These are phyloP conservation scores for Speoplatyrhinus poulsoni DNA, from an alignment of 2,113 vertebrate genomes.

Conservation along the genomic window DNA sequence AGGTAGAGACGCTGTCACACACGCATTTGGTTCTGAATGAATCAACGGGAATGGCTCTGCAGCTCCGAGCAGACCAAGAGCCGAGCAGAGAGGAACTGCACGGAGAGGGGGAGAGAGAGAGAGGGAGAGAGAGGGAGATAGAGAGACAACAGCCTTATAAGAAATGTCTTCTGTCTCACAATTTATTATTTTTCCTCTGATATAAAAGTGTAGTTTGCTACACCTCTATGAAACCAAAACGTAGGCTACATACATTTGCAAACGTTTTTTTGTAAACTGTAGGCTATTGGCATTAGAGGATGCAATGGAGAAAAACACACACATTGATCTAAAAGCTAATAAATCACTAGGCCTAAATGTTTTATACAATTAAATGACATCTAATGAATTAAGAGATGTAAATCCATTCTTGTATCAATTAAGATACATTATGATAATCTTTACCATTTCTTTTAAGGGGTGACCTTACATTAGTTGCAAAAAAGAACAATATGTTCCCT, in stretches of 20 bases:
- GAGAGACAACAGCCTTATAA: slow-evolving; percentile 8
- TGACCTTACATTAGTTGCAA: slow-evolving; percentile 12
- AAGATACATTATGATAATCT: slow-evolving; percentile 38
- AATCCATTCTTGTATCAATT: slow-evolving; percentile 23
- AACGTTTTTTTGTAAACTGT: no score
- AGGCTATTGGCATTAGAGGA: no score
- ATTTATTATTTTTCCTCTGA: no score
- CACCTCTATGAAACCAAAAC: no score
- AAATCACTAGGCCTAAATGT: not conserved
- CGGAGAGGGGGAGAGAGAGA: slow-evolving; percentile 55
- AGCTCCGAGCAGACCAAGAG: slow-evolving; percentile 94
- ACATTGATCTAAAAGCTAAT: not conserved
- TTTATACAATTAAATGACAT: slow-evolving; percentile 1
- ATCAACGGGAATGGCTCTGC: slow-evolving; percentile 92
- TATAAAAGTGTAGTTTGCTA: no score
- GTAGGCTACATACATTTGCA: no score
- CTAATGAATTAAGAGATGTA: slow-evolving; percentile 21
- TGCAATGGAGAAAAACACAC: no score
- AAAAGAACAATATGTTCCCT: slow-evolving; percentile 15
- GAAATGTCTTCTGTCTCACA: not conserved
- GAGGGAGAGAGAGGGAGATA: not conserved
- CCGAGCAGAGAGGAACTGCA: slow-evolving; percentile 88
- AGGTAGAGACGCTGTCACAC: slow-evolving; percentile 96
- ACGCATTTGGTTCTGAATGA: slow-evolving; percentile 93
- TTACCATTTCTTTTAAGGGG: slow-evolving; percentile 1